A percentile compares a stretch with the other conserved stretches of the same genome.
phyloP scores from a whole-genome alignment of 2,797 vertebrate species.

The Halcyon chelicuti region DNA sequence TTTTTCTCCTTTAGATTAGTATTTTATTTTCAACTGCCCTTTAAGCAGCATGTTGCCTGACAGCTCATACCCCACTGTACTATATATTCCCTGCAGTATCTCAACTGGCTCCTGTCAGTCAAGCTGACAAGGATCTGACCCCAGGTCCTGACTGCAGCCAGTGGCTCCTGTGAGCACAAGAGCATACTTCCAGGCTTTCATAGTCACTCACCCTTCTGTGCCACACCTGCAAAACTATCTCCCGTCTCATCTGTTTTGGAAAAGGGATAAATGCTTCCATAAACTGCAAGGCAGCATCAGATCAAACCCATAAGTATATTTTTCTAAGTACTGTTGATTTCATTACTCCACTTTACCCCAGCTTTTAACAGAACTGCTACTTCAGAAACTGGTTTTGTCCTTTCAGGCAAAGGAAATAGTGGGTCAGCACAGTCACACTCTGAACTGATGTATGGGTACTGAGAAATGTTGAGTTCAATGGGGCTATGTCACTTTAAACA shows the following conservation, averaged over 20 bases:
- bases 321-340: neutral
- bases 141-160: neutral
- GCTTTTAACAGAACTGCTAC: neutral
- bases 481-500: neutral
- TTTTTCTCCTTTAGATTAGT: neutral
- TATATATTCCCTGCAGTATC: neutral
- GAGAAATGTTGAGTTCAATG: neutral
- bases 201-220: neutral
- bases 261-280: neutral
- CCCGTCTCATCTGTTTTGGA: neutral
- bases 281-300: neutral
- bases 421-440: neutral
- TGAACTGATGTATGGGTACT: neutral
- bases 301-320: neutral
- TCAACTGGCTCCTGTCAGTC: conserved; percentile 5
- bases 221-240: neutral
- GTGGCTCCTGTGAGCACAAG: neutral
- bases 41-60: neutral
- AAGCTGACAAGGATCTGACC: neutral
- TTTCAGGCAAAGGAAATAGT: neutral
- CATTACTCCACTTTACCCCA: neutral
- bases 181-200: neutral
- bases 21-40: conserved; percentile 12
- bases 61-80: neutral
- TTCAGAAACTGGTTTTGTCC: neutral